Evolutionary conservation across 2,113 vertebrate species (phyloP), one percentile per base, ranked within the genome.

Genomic region (Nestor notabilis): DNA sequence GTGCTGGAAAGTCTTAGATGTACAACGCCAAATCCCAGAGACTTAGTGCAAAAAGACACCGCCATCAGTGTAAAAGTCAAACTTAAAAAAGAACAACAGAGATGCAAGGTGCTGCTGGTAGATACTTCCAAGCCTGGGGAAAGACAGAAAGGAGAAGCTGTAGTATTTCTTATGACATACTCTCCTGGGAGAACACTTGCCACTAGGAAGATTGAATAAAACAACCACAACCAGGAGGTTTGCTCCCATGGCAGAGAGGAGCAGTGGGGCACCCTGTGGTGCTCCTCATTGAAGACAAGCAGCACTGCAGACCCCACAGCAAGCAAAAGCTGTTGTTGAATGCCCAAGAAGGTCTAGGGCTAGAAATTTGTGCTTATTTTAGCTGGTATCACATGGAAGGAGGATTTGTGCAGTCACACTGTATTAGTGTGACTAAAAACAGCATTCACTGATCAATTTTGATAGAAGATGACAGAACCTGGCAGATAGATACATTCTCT

Each of bases 181-280:
- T 63, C 21, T 46, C 55, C 28, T 53, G 20, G 28, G 33, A 81
- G n/a, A 81, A 76, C 13, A 55, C 14, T 49, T 85, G 37, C 41
- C 15, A 72, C 25, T 24, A 21, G 27, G 5, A 87, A 58, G 49
- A 60, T 14, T 31, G 15, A 83, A 39, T 64, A 83, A 70, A 64
- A 31, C 8, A n/a, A n/a, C 10, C 52, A 23, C 13, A 49, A 49
- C 17, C 27, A 77, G 12, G 5, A 33, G n/a, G 28, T n/a, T 52
- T 2, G 1, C 35, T 33, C 11, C 37, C 0, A 1, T 0, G 5
- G 53, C 41, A 83, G 58, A 61, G 27, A 43, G 28, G 23, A 68
- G 23, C 4, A 1, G 18, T 8, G 21, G 18, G 21, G 39, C 25
- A 55, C 46, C 25, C 23, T 33, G 5, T 10, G 15, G 25, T 35